Evolutionary conservation across 2,888 invertebrate genomes (phyloP).

Genomic region (Nasonovia ribisnigri): DNA sequence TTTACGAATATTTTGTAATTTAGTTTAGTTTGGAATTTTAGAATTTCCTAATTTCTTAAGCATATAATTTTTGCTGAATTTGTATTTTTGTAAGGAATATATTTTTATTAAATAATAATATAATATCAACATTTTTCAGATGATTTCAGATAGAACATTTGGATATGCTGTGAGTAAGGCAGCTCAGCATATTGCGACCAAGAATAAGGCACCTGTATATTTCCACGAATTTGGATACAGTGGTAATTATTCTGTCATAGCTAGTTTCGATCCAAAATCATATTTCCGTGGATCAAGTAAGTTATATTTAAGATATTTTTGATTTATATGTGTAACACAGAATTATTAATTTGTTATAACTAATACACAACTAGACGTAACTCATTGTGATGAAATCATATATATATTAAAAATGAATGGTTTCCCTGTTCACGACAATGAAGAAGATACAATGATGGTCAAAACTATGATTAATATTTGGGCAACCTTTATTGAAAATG

Average conservation of each 20-base stretch:
- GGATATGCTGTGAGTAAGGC: slow-evolving; percentile 68
- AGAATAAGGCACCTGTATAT: slow-evolving; percentile 67
- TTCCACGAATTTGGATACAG: slow-evolving; percentile 69
- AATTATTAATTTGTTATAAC: slow-evolving; percentile 70
- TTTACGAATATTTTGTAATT: too few species aligned
- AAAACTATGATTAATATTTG: slow-evolving; percentile 74
- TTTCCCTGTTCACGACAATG: slow-evolving; percentile 70
- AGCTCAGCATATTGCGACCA: slow-evolving; percentile 68
- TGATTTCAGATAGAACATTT: slow-evolving; percentile 69
- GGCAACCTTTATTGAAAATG: slow-evolving; percentile 74
- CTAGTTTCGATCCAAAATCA: slow-evolving; percentile 67
- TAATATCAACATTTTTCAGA: slow-evolving; percentile 66
- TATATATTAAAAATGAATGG: slow-evolving; percentile 66
- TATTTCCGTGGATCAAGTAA: slow-evolving; percentile 21
- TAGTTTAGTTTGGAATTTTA: too few species aligned
- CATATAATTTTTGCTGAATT: too few species aligned
- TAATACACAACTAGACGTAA: slow-evolving; percentile 66
- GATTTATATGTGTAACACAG: slow-evolving; percentile 71
- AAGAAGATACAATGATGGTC: slow-evolving; percentile 73
- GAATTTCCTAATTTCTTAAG: too few species aligned
- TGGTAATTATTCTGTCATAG: slow-evolving; percentile 68
- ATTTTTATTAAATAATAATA: not conserved
- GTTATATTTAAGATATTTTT: slow-evolving; percentile 65
- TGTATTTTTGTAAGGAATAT: too few species aligned
- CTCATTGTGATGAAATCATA: slow-evolving; percentile 68